These are phyloP conservation scores for Drosophila tanythrix DNA, from an alignment of 2,888 invertebrate genomes.

Conservation along the genomic window DNA sequence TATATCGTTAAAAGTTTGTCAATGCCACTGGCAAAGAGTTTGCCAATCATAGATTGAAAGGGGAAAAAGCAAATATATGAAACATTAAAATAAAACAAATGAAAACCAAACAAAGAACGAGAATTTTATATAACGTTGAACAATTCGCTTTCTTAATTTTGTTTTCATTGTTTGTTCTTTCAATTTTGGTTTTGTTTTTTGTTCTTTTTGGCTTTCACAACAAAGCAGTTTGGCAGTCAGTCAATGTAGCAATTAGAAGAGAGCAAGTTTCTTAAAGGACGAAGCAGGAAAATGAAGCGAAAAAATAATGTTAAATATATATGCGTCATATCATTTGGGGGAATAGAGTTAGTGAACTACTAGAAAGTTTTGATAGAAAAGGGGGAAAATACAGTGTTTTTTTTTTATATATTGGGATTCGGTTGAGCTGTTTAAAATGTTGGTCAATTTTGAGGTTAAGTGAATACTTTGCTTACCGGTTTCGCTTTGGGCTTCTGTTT, in stretches of 20 bases:
- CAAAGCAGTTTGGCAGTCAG: slow-evolving; percentile 83
- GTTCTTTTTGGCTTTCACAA: slow-evolving; percentile 54
- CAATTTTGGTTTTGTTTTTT: not conserved
- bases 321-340: slow-evolving; percentile 19
- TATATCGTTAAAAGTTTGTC: slow-evolving; percentile 48
- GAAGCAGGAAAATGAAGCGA: slow-evolving; percentile 34
- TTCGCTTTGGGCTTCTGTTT: slow-evolving; percentile 85
- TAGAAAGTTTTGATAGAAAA: slow-evolving; percentile 21
- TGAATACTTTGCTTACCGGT: slow-evolving; percentile 80
- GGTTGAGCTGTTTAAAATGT: slow-evolving; percentile 15
- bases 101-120: slow-evolving; percentile 17
- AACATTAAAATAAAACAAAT: slow-evolving; percentile 15
- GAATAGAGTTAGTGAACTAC: slow-evolving; percentile 20
- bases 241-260: slow-evolving; percentile 68
- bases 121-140: slow-evolving; percentile 21
- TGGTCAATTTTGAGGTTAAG: slow-evolving; percentile 8
- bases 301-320: slow-evolving; percentile 33
- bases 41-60: slow-evolving; percentile 44
- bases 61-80: slow-evolving; percentile 33
- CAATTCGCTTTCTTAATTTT: slow-evolving; percentile 30
- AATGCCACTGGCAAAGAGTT: slow-evolving; percentile 55
- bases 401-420: not conserved
- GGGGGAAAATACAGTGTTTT: slow-evolving; percentile 7
- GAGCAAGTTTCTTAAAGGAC: slow-evolving; percentile 34
- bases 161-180: slow-evolving; percentile 17